Percentiles rank a stretch among this genome's conserved stretches.
These are phyloP conservation scores for Reticulitermes speratus DNA, from an alignment of 1,140 invertebrate genomes.

Conservation along the genomic window DNA sequence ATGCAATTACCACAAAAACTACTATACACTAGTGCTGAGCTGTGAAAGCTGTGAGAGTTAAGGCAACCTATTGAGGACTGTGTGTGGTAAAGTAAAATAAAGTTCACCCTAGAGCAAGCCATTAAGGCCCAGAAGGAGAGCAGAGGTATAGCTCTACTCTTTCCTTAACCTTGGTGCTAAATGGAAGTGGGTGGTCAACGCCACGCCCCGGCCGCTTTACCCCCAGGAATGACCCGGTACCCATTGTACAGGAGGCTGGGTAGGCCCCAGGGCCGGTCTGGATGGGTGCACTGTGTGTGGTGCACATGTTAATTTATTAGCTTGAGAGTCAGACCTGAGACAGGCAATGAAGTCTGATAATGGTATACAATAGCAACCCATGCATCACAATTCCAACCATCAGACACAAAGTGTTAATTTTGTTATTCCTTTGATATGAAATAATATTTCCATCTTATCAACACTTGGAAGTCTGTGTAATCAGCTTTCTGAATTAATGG, in stretches of 20 bases:
- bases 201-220: too few species aligned
- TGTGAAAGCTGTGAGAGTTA: background rate
- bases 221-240: too few species aligned
- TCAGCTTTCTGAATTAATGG: background rate
- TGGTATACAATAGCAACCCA: background rate
- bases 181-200: too few species aligned
- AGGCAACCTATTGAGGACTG: background rate
- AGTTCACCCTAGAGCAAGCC: too few species aligned
- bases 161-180: too few species aligned
- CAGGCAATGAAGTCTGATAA: background rate
- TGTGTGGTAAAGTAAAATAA: too few species aligned
- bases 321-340: background rate
- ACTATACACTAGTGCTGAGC: background rate
- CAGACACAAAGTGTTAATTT: background rate
- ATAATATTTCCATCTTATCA: background rate
- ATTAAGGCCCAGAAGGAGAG: too few species aligned
- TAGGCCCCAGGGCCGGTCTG: too few species aligned
- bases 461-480: background rate
- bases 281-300: too few species aligned
- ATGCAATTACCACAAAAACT: background rate
- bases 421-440: constrained; percentile 11
- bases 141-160: too few species aligned
- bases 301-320: background rate
- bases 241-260: too few species aligned
- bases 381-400: background rate